phyloP scores from a whole-genome alignment of 2,888 invertebrate genomes.

The Zeuzera pyrina region DNA sequence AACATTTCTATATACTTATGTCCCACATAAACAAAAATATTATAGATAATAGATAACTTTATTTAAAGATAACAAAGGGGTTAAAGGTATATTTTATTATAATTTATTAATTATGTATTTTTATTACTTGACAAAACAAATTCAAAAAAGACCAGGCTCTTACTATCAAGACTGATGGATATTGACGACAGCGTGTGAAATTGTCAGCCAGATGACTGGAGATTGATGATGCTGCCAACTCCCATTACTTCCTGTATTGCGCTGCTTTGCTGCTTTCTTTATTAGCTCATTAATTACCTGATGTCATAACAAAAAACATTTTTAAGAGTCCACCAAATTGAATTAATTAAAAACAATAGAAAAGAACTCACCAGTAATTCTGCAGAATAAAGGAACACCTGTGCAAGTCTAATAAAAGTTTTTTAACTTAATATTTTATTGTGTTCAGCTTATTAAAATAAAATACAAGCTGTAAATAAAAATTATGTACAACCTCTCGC shows the following conservation, averaged over 20 bases:
- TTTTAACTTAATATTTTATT: constrained; percentile 56
- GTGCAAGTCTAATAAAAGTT: constrained; percentile 30
- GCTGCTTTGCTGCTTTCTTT: constrained; percentile 10
- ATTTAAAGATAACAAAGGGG: constrained; percentile 16
- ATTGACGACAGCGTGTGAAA: background rate
- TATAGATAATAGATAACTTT: too few species aligned
- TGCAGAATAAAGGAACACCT: constrained; percentile 24
- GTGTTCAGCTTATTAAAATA: constrained; percentile 50
- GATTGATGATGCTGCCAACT: too few species aligned
- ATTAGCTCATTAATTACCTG: constrained; percentile 42
- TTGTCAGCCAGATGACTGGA: too few species aligned
- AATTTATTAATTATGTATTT: too few species aligned
- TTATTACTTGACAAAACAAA: constrained; percentile 62
- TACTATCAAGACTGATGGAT: constrained; percentile 59
- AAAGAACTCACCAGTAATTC: constrained; percentile 48
- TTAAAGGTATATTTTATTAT: constrained; percentile 21
- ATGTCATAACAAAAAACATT: constrained; percentile 25
- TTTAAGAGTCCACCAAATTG: constrained; percentile 19
- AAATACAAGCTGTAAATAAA: constrained; percentile 58
- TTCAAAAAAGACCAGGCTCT: constrained; percentile 64
- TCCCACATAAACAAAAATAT: constrained; percentile 25
- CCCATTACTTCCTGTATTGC: constrained; percentile 11
- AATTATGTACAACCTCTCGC: constrained; percentile 63
- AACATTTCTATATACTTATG: constrained; percentile 18
- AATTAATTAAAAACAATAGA: constrained; percentile 33